phyloP scores from a whole-genome alignment of 2,797 vertebrate genomes.

The Phataginus tricuspis region DNA sequence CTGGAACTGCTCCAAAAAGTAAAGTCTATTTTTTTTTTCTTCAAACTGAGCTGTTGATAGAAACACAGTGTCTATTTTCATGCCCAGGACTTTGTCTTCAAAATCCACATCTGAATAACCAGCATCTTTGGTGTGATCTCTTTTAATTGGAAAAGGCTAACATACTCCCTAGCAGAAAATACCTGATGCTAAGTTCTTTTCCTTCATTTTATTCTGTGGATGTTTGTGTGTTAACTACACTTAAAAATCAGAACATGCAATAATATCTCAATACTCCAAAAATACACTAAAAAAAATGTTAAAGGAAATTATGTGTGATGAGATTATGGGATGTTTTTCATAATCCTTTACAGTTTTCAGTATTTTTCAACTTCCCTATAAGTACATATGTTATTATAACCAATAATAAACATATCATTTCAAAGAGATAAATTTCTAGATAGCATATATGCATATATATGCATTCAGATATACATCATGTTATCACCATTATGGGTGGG shows the following conservation, averaged over 20 bases:
- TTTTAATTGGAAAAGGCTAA: not conserved
- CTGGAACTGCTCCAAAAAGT: not conserved
- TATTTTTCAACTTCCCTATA: not conserved
- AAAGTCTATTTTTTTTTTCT: not conserved
- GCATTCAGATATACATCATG: not conserved
- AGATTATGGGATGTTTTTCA: not conserved
- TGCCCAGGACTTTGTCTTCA: not conserved
- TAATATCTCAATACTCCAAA: not conserved
- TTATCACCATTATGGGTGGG: not conserved
- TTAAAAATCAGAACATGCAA: not conserved
- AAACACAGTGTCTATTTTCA: slow-evolving; percentile 9
- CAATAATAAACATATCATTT: not conserved
- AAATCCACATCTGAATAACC: not conserved
- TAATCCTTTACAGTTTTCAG: not conserved
- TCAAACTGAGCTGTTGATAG: not conserved
- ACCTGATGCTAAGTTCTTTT: not conserved
- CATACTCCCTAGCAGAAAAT: not conserved
- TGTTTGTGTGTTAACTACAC: not conserved
- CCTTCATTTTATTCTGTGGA: not conserved
- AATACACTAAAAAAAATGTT: not conserved
- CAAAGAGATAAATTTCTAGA: not conserved
- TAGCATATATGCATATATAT: not conserved
- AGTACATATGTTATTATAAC: not conserved
- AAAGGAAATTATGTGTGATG: not conserved
- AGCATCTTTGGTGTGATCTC: not conserved